Base-by-base conservation (phyloP, 2,113 vertebrate species). In the Nyctibius bracteatus region DNA sequence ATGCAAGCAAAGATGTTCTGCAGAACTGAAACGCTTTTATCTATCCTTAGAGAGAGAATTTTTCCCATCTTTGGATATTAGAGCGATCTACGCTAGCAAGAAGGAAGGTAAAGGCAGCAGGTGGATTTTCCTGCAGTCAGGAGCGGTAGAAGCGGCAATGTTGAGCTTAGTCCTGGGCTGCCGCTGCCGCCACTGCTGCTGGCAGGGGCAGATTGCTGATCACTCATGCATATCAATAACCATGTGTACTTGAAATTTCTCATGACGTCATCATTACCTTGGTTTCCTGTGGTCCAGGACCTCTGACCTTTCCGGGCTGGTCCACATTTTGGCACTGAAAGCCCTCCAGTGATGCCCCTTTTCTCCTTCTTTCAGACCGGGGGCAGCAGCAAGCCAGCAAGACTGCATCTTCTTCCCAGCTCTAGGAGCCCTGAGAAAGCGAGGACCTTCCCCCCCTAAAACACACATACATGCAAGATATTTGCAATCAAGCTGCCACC, bases 271-370 rank as follows among this genome's bases (percentile, higher is more conserved):
- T 98, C 98, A 98, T 98, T 98, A 98, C 98, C 97, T 98, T 99
- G 98, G 97, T 98, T 97, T 98, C 97, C 97, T 94, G 98, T 88
- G 96, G 98, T 99, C 99, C 97, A 97, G 98, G 98, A 99, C 99
- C 99, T 99, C 99, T 99, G 98, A 99, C 99, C 99, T 99, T 98
- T 97, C 98, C 95, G 95, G 98, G 98, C 98, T 99, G 98, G 98
- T 99, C 98, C 98, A 98, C 98, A 98, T 98, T 99, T 99, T 99
- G 98, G 97, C 98, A 97, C 94, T 98, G 97, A 97, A 97, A 97
- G 97, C 97, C 97, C 97, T 98, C 96, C 98, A 98, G 98, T 99
- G 98, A 99, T 99, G 98, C 98, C 98, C 99, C 98, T 98, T 98
- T 98, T 98, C 98, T 98, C 98, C 98, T 98, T 98, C 98, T 98